Conservation (phyloP, 2,797 vertebrate species). For the Pseudocheirus occidentalis region DNA sequence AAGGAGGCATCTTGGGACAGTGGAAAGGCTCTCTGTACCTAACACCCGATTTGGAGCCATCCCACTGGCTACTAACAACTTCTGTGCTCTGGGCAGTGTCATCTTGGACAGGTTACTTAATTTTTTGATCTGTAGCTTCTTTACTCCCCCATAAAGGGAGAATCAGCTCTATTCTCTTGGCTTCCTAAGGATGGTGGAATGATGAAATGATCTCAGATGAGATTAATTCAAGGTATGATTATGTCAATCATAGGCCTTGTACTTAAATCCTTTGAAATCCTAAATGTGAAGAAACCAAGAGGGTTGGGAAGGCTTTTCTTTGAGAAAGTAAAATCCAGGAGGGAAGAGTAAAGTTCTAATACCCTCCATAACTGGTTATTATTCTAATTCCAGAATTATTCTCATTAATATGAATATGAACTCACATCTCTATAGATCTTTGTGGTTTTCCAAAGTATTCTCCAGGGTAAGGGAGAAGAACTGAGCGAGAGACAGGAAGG, state of each 20-base stretch:
- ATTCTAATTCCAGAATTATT: constrained; percentile 1
- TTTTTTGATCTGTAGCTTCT: background rate
- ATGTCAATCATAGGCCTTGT: background rate
- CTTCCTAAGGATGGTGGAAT: background rate
- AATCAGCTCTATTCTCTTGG: background rate
- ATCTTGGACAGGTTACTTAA: background rate
- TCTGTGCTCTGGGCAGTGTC: background rate
- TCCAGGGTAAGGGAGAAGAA: background rate
- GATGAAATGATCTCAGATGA: background rate
- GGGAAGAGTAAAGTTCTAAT: background rate
- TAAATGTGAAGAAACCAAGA: background rate
- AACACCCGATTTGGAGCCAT: background rate
- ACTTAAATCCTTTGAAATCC: background rate
- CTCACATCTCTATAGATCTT: background rate
- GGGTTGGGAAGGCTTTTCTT: background rate
- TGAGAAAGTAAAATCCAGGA: background rate
- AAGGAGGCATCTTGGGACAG: background rate
- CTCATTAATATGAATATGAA: background rate
- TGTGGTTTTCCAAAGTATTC: background rate
- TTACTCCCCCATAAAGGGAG: background rate
- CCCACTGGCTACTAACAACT: background rate
- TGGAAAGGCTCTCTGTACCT: background rate
- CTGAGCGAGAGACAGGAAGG: background rate
- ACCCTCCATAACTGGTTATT: background rate
- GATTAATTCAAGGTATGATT: background rate